phyloP scores from a whole-genome alignment of 2,888 invertebrate species.

The Girardia tigrina region DNA sequence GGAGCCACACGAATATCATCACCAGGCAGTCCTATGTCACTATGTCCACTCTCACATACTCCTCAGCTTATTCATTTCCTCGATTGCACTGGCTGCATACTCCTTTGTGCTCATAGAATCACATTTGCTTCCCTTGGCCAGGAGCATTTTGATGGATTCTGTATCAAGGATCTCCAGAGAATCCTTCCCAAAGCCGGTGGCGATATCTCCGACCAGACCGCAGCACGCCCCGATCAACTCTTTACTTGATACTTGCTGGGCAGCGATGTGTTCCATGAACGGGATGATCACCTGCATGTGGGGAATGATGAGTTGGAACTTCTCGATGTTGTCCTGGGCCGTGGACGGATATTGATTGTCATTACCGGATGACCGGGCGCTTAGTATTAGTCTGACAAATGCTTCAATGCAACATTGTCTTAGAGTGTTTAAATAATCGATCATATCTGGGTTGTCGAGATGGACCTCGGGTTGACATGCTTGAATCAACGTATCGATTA shows the following conservation, averaged over 20 bases:
- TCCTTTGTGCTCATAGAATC: slow-evolving; percentile 74
- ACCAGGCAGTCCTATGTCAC: not conserved
- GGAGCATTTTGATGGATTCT: slow-evolving; percentile 65
- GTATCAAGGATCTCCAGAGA: slow-evolving; percentile 71
- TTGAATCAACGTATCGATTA: slow-evolving; percentile 66
- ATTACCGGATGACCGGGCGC: slow-evolving; percentile 58
- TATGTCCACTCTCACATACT: slow-evolving; percentile 42
- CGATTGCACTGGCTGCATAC: slow-evolving; percentile 80
- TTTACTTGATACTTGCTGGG: slow-evolving; percentile 71
- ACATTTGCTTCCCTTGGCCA: slow-evolving; percentile 71
- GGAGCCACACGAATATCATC: too few species aligned
- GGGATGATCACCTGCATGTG: slow-evolving; percentile 74
- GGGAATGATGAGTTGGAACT: slow-evolving; percentile 54
- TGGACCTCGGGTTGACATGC: slow-evolving; percentile 84
- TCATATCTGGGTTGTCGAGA: slow-evolving; percentile 77
- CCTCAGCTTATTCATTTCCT: slow-evolving; percentile 80
- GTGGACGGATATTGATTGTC: too few species aligned
- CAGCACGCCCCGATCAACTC: slow-evolving; percentile 70
- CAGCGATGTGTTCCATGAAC: slow-evolving; percentile 71
- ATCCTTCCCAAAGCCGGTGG: slow-evolving; percentile 71
- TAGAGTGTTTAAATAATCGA: slow-evolving; percentile 84
- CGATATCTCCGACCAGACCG: slow-evolving; percentile 84
- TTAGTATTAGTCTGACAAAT: slow-evolving; percentile 93
- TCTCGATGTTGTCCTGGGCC: slow-evolving; percentile 2
- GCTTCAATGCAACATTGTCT: slow-evolving; percentile 89